phyloP scores from a whole-genome alignment of 2,797 vertebrate genomes.

The Rhabdophis nuchalis region DNA sequence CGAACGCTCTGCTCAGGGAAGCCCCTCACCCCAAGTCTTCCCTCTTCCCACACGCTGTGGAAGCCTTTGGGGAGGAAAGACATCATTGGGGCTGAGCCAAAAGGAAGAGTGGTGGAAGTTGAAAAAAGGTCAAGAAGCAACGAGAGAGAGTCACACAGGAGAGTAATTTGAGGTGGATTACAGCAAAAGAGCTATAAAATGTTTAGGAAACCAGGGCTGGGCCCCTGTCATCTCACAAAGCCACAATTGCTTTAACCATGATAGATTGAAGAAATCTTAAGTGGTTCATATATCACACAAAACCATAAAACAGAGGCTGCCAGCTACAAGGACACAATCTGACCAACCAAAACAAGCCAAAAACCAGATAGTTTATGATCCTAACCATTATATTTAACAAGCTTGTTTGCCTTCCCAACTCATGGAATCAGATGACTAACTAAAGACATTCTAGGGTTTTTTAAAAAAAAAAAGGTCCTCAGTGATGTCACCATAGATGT shows the following conservation, averaged over 20 bases:
- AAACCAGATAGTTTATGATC: not conserved
- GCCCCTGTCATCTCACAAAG: not conserved
- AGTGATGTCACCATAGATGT: not conserved
- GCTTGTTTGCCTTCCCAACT: not conserved
- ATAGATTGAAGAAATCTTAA: not conserved
- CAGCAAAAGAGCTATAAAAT: not conserved
- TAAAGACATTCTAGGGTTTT: not conserved
- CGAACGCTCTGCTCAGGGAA: constrained; percentile 47
- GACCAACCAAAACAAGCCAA: not conserved
- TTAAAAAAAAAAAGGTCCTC: too few species aligned
- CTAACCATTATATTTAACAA: not conserved
- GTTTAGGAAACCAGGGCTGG: not conserved
- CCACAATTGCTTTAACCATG: not conserved
- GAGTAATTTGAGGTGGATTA: not conserved
- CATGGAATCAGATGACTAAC: not conserved
- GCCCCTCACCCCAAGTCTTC: fast-evolving
- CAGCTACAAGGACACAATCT: not conserved
- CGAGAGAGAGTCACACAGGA: not conserved
- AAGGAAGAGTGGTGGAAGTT: not conserved
- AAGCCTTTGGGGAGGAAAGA: not conserved
- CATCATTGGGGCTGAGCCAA: not conserved
- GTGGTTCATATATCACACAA: not conserved
- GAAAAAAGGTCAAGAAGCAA: not conserved
- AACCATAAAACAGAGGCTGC: not conserved
- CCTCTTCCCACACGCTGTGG: not conserved